A percentile compares a stretch with the other conserved stretches of the same genome.
Conservation (phyloP, 2,888 invertebrate genomes). For the Aplocera efformata region DNA sequence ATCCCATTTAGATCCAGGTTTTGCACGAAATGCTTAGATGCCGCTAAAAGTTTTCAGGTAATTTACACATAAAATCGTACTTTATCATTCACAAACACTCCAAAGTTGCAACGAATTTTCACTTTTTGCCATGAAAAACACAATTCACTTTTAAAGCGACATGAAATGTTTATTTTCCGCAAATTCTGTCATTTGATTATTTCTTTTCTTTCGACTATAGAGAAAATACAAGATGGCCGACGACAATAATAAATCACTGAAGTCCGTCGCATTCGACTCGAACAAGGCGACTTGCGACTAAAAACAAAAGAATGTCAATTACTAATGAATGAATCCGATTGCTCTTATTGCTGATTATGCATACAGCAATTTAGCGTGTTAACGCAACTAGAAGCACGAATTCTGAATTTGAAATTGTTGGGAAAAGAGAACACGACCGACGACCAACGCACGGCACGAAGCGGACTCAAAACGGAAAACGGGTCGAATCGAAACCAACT, state of each 20-base stretch:
- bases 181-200: conserved; percentile 44
- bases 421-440: conserved; percentile 1
- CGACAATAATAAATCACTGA: conserved; percentile 39
- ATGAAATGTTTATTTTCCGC: conserved; percentile 55
- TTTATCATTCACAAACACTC: conserved; percentile 12
- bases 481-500: conserved; percentile 35
- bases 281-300: conserved; percentile 14
- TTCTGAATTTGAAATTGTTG: conserved; percentile 5
- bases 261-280: conserved; percentile 20
- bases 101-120: conserved; percentile 3
- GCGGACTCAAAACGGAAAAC: conserved; percentile 19
- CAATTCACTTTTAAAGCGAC: no score
- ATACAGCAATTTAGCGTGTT: conserved; percentile 9
- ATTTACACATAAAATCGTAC: conserved; percentile 10
- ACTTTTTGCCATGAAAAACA: conserved; percentile 18
- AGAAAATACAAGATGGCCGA: conserved; percentile 74
- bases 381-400: conserved; percentile 1
- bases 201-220: conserved; percentile 33
- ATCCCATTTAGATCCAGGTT: neutral
- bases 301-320: conserved; percentile 10
- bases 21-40: conserved; percentile 4
- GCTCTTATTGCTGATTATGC: conserved; percentile 12
- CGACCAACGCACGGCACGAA: conserved; percentile 7
- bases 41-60: conserved; percentile 14
- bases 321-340: conserved; percentile 4